Conservation (phyloP, 2,797 vertebrate genomes). For the Oreortyx pictus region DNA sequence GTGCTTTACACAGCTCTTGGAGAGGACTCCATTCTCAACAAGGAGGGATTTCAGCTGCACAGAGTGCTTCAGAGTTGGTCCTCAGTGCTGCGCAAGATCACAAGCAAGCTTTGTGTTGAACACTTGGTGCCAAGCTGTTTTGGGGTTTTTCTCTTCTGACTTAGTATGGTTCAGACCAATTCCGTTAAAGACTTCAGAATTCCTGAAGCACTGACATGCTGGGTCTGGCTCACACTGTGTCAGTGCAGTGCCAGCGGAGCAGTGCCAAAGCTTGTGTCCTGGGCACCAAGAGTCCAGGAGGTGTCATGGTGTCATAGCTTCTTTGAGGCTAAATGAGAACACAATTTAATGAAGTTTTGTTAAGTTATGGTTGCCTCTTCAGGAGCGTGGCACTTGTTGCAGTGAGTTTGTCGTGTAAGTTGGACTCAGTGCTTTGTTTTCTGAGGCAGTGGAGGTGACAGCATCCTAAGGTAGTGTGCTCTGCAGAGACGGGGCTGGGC, state of each 20-base stretch:
- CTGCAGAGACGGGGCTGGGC: neutral
- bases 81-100: accelerated
- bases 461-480: neutral
- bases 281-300: too few relatives aligned
- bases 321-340: neutral
- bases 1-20: accelerated
- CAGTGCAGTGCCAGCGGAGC: too few relatives aligned
- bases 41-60: neutral
- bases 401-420: neutral
- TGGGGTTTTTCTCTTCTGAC: neutral
- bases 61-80: neutral
- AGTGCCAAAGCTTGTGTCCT: neutral
- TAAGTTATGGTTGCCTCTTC: neutral
- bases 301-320: too few relatives aligned
- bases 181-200: neutral
- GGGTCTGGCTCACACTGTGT: too few relatives aligned
- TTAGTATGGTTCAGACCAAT: neutral
- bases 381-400: neutral
- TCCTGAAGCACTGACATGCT: neutral
- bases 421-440: neutral
- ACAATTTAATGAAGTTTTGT: too few relatives aligned
- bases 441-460: accelerated
- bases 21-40: neutral
- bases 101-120: neutral
- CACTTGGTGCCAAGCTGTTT: neutral